Conservation (phyloP, 2,888 invertebrate genomes). For the Ellobium chinense region DNA sequence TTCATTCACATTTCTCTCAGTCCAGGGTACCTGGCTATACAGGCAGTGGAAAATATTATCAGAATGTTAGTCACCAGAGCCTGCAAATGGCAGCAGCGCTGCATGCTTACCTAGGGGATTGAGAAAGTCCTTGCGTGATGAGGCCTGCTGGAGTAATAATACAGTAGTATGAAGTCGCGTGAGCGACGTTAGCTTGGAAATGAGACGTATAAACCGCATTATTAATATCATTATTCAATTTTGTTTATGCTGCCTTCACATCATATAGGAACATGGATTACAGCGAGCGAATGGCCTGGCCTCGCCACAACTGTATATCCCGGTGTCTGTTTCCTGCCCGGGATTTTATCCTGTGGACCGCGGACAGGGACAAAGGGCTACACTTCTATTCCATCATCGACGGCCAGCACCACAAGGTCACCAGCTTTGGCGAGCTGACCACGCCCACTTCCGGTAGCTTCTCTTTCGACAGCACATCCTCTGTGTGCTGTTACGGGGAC, state of each 20-base stretch:
- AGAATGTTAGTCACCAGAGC: too few species aligned
- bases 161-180: too few species aligned
- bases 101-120: too few species aligned
- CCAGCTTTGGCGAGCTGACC: constrained; percentile 37
- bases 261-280: constrained; percentile 38
- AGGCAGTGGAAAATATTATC: too few species aligned
- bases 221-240: too few species aligned
- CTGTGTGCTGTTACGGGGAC: constrained; percentile 42
- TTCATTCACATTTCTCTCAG: too few species aligned
- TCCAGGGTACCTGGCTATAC: too few species aligned
- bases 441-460: constrained; percentile 17
- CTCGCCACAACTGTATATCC: constrained; percentile 45
- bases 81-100: too few species aligned
- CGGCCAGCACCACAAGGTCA: constrained; percentile 43
- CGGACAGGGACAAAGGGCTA: constrained; percentile 45
- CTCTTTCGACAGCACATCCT: constrained; percentile 45
- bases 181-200: too few species aligned
- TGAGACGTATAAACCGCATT: too few species aligned
- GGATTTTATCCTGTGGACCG: constrained; percentile 46
- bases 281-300: constrained; percentile 42
- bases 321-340: constrained; percentile 34
- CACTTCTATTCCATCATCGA: constrained; percentile 48
- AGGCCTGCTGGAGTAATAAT: too few species aligned
- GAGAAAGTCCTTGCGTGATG: too few species aligned
- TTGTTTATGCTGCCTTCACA: neutral